phyloP scores from a whole-genome alignment of 1,140 invertebrate species.

The Thaumetopoea pityocampa region DNA sequence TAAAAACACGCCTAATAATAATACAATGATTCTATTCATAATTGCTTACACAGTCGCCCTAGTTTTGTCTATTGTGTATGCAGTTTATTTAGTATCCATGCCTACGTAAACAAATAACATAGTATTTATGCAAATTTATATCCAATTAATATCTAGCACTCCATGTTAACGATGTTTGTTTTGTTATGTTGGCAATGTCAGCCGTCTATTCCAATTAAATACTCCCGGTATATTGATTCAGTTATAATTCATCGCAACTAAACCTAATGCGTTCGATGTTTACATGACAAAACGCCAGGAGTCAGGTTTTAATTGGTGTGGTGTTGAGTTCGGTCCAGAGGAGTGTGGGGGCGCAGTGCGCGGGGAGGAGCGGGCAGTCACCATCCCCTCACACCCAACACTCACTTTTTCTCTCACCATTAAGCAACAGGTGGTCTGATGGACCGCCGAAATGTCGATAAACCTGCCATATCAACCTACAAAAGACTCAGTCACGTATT shows the following conservation, averaged over 20 bases:
- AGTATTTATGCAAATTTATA: too few species aligned
- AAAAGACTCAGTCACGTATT: too few species aligned
- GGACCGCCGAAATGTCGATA: constrained; percentile 34
- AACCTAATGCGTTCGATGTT: constrained; percentile 24
- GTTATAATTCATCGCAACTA: constrained; percentile 25
- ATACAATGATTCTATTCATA: too few species aligned
- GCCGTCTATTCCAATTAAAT: constrained; percentile 17
- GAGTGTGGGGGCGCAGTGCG: constrained; percentile 9
- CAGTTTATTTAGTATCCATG: too few species aligned
- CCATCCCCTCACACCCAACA: constrained; percentile 24
- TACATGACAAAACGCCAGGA: constrained; percentile 44
- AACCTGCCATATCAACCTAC: constrained; percentile 15
- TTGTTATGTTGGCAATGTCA: constrained; percentile 1
- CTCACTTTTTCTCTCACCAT: constrained; percentile 57
- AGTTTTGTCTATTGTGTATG: too few species aligned
- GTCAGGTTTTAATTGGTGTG: constrained; percentile 58
- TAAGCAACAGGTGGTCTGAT: constrained; percentile 55
- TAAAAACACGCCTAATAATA: too few species aligned
- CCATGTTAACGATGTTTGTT: too few species aligned
- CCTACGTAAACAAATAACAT: too few species aligned
- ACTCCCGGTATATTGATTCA: constrained; percentile 20
- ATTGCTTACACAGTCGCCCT: too few species aligned
- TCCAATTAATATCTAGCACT: too few species aligned
- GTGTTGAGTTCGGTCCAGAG: constrained; percentile 29
- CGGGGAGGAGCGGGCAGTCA: constrained; percentile 10